Percentiles rank a stretch among this genome's conserved stretches.
These are phyloP conservation scores for Festucalex cinctus DNA, from an alignment of 2,113 vertebrate species.

Conservation along the genomic window DNA sequence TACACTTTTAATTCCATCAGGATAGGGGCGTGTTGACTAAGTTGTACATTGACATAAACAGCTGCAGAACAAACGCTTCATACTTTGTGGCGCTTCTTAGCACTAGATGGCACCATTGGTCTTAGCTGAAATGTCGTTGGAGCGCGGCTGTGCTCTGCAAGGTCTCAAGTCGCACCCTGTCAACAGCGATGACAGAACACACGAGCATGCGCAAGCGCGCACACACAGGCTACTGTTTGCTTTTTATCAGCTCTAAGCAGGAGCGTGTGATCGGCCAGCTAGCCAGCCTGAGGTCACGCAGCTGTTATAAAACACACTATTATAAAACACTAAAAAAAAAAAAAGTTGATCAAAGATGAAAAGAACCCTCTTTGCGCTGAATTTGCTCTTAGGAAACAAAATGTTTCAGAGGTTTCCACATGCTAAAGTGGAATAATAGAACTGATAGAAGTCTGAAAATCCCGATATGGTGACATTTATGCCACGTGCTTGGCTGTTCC, in stretches of 20 bases:
- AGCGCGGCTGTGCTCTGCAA: slow-evolving; percentile 19
- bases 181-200: neutral
- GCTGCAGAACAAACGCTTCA: neutral
- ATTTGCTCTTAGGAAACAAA: slow-evolving; percentile 6
- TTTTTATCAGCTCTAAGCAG: slow-evolving; percentile 5
- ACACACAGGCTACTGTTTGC: neutral
- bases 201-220: neutral
- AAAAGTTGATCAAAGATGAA: neutral
- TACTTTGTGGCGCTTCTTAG: neutral
- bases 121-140: neutral
- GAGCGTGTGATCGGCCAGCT: slow-evolving; percentile 12
- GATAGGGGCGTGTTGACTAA: neutral
- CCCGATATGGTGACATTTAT: neutral
- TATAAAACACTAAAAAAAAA: neutral
- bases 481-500: neutral
- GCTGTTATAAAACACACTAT: slow-evolving; percentile 24
- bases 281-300: slow-evolving; percentile 4
- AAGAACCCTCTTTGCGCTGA: neutral
- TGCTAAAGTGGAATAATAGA: neutral
- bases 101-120: slow-evolving; percentile 59
- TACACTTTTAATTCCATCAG: neutral
- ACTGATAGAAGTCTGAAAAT: neutral
- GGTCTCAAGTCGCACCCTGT: slow-evolving; percentile 35
- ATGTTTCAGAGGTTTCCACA: neutral
- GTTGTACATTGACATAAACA: neutral